Evolutionary conservation across 2,797 vertebrate species (phyloP).

Genomic region (Argyrosomus regius): DNA sequence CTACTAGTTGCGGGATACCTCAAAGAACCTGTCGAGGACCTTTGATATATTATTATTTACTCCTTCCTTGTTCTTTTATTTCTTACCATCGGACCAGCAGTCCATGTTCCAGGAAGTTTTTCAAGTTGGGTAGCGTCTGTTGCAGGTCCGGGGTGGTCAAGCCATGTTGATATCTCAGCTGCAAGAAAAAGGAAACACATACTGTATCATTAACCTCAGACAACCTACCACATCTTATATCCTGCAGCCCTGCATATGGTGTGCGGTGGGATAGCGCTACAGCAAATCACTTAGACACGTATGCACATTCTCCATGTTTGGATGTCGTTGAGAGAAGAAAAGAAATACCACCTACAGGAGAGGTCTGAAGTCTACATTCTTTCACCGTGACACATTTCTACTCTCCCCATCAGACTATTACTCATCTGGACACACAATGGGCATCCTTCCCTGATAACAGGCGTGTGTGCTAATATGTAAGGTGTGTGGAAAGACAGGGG

Average conservation of each 20-base stretch:
- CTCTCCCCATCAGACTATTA: conserved; percentile 63
- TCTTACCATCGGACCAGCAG: conserved; percentile 95
- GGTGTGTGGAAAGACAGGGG: conserved; percentile 72
- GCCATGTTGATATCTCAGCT: conserved; percentile 97
- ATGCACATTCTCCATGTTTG: conserved; percentile 52
- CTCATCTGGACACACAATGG: conserved; percentile 76
- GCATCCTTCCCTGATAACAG: conserved; percentile 75
- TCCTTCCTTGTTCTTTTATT: conserved; percentile 49
- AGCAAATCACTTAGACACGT: conserved; percentile 26
- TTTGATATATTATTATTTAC: too few relatives aligned
- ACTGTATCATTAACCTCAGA: conserved; percentile 56
- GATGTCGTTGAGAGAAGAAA: conserved; percentile 50
- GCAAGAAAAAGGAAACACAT: conserved; percentile 64
- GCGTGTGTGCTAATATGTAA: conserved; percentile 70
- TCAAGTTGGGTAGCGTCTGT: conserved; percentile 98
- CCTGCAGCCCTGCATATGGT: conserved; percentile 9
- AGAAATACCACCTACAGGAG: conserved; percentile 61
- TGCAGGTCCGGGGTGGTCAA: conserved; percentile 96
- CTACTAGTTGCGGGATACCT: too few relatives aligned
- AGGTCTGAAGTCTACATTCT: conserved; percentile 69
- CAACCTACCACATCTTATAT: conserved; percentile 36
- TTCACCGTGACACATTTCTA: conserved; percentile 68
- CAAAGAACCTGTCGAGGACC: too few relatives aligned
- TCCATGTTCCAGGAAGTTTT: conserved; percentile 97
- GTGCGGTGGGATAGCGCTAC: conserved; percentile 5